Percentiles rank a stretch among this genome's conserved stretches.
phyloP scores from a whole-genome alignment of 2,113 vertebrate genomes.

The Panthera uncia region DNA sequence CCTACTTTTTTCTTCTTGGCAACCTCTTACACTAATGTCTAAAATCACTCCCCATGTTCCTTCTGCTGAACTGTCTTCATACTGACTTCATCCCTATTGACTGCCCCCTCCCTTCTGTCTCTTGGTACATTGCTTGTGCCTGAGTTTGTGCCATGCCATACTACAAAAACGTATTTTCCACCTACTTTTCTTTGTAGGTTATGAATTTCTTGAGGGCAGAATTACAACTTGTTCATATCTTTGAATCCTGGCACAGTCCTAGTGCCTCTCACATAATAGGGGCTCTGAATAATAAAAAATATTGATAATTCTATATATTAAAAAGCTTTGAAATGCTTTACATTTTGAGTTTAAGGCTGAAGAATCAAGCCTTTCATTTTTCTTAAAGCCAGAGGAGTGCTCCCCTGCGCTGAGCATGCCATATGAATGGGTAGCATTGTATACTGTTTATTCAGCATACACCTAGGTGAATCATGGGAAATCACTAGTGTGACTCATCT shows the following conservation, averaged over 20 bases:
- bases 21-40: neutral
- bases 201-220: neutral
- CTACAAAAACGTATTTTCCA: neutral
- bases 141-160: neutral
- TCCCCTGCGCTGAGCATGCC: neutral
- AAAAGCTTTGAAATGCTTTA: neutral
- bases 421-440: neutral
- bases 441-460: neutral
- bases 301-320: neutral
- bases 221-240: neutral
- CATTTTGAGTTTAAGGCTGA: neutral
- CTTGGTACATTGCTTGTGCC: neutral
- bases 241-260: neutral
- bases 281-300: neutral
- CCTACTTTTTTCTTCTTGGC: neutral
- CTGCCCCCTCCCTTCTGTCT: neutral
- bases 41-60: neutral
- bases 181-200: neutral
- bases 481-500: neutral
- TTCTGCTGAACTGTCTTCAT: neutral
- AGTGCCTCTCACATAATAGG: neutral
- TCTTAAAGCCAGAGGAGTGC: neutral
- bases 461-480: neutral
- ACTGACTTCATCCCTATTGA: neutral
- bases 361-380: neutral